Percentiles rank a stretch among this genome's conserved stretches.
phyloP scores from a whole-genome alignment of 1,140 invertebrate genomes.

The Diabrotica undecimpunctata region DNA sequence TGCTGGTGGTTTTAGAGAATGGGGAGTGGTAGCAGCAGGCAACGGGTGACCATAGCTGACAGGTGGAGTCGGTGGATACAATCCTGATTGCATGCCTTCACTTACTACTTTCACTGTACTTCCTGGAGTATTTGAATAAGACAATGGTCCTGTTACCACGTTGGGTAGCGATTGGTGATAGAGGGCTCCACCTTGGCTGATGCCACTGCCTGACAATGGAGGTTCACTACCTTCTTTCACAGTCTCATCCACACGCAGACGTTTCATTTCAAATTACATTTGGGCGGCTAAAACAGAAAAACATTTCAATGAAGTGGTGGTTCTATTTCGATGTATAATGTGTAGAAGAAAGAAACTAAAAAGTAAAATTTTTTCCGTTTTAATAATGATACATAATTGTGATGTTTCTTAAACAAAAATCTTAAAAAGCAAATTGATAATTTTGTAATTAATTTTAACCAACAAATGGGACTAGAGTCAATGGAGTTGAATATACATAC shows the following conservation, averaged over 20 bases:
- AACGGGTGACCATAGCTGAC: conserved; percentile 47
- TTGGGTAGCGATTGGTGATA: conserved; percentile 35
- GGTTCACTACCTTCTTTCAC: conserved; percentile 39
- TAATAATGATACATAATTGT: too few relatives aligned
- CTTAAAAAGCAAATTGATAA: too few relatives aligned
- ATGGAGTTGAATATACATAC: too few relatives aligned
- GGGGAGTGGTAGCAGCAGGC: conserved; percentile 37
- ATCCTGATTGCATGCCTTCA: conserved; percentile 51
- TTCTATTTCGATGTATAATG: too few relatives aligned
- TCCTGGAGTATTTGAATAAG: conserved; percentile 30
- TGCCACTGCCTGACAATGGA: conserved; percentile 6
- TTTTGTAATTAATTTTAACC: too few relatives aligned
- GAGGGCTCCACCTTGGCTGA: conserved; percentile 15
- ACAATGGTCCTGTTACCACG: conserved; percentile 28
- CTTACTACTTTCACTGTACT: conserved; percentile 47
- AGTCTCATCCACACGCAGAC: conserved; percentile 59
- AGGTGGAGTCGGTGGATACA: conserved; percentile 42
- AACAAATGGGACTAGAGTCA: too few relatives aligned
- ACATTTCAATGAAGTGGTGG: neutral
- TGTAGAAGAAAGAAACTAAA: too few relatives aligned
- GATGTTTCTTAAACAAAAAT: too few relatives aligned
- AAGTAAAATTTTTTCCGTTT: too few relatives aligned
- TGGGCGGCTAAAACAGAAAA: conserved; percentile 48
- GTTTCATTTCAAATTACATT: conserved; percentile 66
- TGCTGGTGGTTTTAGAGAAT: conserved; percentile 38